A percentile compares a stretch with the other conserved stretches of the same genome.
Evolutionary conservation across 2,797 vertebrate genomes (phyloP).

Genomic region (Masticophis lateralis): DNA sequence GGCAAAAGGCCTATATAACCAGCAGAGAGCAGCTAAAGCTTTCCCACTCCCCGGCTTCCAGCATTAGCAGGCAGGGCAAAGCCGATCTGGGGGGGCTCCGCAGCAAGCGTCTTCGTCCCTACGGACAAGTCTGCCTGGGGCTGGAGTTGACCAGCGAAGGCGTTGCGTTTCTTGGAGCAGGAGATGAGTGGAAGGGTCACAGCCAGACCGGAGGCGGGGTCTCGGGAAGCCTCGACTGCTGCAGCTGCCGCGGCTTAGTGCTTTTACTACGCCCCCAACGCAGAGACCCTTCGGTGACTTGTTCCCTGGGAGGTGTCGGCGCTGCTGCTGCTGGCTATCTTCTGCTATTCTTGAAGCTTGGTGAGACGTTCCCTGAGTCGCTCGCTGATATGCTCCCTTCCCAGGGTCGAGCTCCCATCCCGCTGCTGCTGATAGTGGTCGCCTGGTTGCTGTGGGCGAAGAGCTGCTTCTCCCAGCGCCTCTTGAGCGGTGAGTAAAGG

Average conservation of each 20-base stretch:
- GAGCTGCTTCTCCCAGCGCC: constrained; percentile 58
- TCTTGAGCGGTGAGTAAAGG: constrained; percentile 72
- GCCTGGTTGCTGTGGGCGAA: constrained; percentile 58
- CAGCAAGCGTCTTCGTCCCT: not conserved
- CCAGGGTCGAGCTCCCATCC: not conserved
- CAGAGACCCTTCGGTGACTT: not conserved
- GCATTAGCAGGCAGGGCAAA: not conserved
- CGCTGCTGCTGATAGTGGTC: constrained; percentile 40
- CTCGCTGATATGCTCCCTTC: constrained; percentile 26
- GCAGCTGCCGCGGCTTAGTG: not conserved
- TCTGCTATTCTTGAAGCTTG: not conserved
- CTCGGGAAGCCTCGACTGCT: not conserved
- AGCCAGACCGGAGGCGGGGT: not conserved
- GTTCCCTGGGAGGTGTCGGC: not conserved
- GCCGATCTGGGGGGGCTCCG: not conserved
- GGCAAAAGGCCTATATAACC: constrained; percentile 12
- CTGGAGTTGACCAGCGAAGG: not conserved
- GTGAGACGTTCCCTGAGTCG: not conserved
- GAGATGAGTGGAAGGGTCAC: not conserved
- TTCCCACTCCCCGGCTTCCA: not conserved
- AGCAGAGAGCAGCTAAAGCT: not conserved
- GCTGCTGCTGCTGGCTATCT: not conserved
- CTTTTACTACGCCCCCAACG: not conserved
- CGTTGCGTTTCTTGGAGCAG: not conserved
- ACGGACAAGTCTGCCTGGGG: not conserved